Evolutionary conservation across 1,140 invertebrate species (phyloP).

Genomic region (Saccostrea echinata): DNA sequence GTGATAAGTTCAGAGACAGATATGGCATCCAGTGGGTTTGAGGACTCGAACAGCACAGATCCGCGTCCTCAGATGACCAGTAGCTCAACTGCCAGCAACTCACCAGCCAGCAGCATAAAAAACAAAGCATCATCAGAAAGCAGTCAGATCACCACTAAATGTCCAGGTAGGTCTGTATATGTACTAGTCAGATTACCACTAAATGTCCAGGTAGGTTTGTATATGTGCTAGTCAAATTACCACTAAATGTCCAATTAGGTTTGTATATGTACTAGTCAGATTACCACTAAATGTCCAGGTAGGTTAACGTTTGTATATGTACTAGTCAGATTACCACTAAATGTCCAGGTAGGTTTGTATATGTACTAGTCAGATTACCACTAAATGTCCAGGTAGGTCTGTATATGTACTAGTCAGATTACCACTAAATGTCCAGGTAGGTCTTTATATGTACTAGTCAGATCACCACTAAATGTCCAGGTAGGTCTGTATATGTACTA

Average conservation of each 20-base stretch:
- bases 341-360: slow-evolving; percentile 57
- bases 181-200: background rate
- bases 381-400: slow-evolving; percentile 60
- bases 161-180: slow-evolving; percentile 52
- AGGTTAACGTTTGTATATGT: too few species aligned
- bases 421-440: background rate
- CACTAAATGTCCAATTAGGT: background rate
- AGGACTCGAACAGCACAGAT: slow-evolving; percentile 73
- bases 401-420: background rate
- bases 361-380: slow-evolving; percentile 58
- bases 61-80: slow-evolving; percentile 59
- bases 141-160: slow-evolving; percentile 60
- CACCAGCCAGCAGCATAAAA: slow-evolving; percentile 53
- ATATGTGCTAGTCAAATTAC: background rate
- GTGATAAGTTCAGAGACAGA: slow-evolving; percentile 68
- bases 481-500: background rate
- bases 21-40: slow-evolving; percentile 77
- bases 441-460: background rate
- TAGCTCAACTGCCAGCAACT: slow-evolving; percentile 51
- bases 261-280: background rate
- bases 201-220: background rate
- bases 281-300: background rate
- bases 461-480: background rate
- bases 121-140: slow-evolving; percentile 63
- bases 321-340: slow-evolving; percentile 61